Base-by-base conservation (phyloP, 2,797 vertebrate genomes). In the Yasuhikotakia modesta region DNA sequence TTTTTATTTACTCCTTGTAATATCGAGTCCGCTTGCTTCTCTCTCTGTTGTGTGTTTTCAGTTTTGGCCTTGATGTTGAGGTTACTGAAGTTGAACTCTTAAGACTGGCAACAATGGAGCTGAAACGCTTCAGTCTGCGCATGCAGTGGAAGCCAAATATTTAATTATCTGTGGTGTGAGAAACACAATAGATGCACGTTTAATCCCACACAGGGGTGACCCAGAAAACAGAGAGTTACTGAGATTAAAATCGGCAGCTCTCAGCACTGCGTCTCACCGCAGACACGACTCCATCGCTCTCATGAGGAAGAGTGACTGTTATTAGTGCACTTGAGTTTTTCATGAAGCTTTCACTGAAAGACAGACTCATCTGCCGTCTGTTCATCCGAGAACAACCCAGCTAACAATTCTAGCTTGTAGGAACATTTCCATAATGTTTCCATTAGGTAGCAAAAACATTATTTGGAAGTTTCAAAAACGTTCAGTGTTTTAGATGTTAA, bases 131-230 rank as follows among this genome's bases (percentile, higher is more conserved):
- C 0, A 30, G 60, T 69, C 66, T 77, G 65, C 39, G 35, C 35
- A 50, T 60, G 74, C 43, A 30, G 65, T 35, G 27, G 16, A 60
- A 61, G 75, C 13, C 13, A 30, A 32, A 55, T 48, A 27, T 61
- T 61, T 77, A 61, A 77, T 69, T 43, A 61, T 48, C 74, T 61
- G 65, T 48, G 65, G 65, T 61, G 65, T 61, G 53, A 77, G 70
- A 70, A 70, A 61, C 65, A 69, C 43, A 69, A 69, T 61, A 24
- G 43, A 77, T 48, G 19, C 13, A 0, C 61, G 27, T 77, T 60
- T 60, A 76, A 76, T 76, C 17, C 74, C 53, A 76, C n/a, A 58
- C 39, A 60, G 55, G 27, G 43, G n/a, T 60, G 53, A 76, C 75
- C 75, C 75, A 69, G 75, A 69, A 69, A 61, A 5, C 61, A n/a